Evolutionary conservation across 2,113 vertebrate genomes (phyloP).

Genomic region (Coreoperca whiteheadi): DNA sequence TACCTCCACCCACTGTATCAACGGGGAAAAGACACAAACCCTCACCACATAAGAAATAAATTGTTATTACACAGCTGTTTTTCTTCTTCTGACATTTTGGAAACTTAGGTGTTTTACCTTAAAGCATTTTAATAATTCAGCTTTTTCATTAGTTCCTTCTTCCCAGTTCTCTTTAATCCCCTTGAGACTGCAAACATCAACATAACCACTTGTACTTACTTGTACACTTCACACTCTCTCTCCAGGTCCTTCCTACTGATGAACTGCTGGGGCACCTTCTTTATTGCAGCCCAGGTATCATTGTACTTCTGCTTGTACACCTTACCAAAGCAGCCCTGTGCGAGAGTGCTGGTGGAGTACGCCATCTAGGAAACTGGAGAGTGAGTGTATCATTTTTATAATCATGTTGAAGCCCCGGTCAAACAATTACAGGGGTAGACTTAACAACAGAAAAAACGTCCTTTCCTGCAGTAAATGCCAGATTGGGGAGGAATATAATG

Average conservation of each 20-base stretch:
- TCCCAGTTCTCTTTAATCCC: not conserved
- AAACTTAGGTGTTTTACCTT: not conserved
- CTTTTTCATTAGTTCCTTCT: not conserved
- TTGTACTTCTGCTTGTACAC: conserved; percentile 80
- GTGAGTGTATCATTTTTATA: not conserved
- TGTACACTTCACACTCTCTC: conserved; percentile 82
- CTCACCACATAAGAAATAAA: not conserved
- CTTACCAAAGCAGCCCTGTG: conserved; percentile 81
- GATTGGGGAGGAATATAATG: not conserved
- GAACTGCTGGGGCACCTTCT: conserved; percentile 74
- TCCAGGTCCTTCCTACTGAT: conserved; percentile 74
- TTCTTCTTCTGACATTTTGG: not conserved
- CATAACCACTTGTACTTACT: conserved; percentile 62
- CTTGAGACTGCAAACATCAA: not conserved
- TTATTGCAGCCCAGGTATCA: conserved; percentile 81
- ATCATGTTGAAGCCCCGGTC: not conserved
- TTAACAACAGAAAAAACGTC: too few relatives aligned
- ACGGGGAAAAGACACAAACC: too few relatives aligned
- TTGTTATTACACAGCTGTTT: not conserved
- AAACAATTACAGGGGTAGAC: not conserved
- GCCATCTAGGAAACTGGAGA: conserved; percentile 71
- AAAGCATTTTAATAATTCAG: not conserved
- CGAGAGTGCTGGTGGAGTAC: conserved; percentile 76
- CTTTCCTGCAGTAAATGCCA: not conserved
- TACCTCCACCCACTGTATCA: not conserved